Evolutionary conservation across 2,797 vertebrate genomes (phyloP), one percentile per base, ranked within the genome.

Genomic region (Glossophaga mutica): DNA sequence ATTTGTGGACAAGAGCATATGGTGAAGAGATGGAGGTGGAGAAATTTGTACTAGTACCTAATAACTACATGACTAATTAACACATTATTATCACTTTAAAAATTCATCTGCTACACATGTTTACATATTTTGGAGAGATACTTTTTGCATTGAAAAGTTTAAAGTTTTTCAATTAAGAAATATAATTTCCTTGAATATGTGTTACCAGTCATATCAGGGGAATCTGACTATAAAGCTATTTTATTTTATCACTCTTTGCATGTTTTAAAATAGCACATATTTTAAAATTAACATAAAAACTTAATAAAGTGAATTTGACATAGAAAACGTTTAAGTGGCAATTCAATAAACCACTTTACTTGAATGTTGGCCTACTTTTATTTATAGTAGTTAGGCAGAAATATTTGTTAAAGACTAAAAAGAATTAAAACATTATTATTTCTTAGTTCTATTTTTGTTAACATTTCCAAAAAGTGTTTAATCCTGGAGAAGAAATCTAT

Each of bases 381-480:
- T 59, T 82, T 65, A 73, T 12, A 91, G 9, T 37, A 8, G 2
- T 26, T 77, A 91, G 29, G 52, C 39, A 93, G 48, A 86, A 90
- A 81, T 57, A 92, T 70, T 90, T 81, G 57, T 65, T 73, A 70
- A 68, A 71, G 24, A 86, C 19, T 68, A 26, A 95, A 77, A 34
- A 8, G 55, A 90, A 73, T 78, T 37, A 77, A 83, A 79, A 86
- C 19, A 62, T 62, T 57, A 50, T 67, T 89, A 46, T 87, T 16
- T 78, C 29, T 88, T 85, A 78, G 5, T 74, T 95, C n/a, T 91
- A 74, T 32, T 94, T 92, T 83, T 94, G 34, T 88, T 88, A 84
- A 65, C 9, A 50, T 71, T 92, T 73, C 44, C 39, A 59, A 65
- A 93, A 78, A 37, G 1, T n/a, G 79, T 4, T 44, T 89, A 88